Percentiles rank a stretch among this genome's conserved stretches.
Evolutionary conservation across 2,888 invertebrate species (phyloP).

Genomic region (Priocnemis perturbator): DNA sequence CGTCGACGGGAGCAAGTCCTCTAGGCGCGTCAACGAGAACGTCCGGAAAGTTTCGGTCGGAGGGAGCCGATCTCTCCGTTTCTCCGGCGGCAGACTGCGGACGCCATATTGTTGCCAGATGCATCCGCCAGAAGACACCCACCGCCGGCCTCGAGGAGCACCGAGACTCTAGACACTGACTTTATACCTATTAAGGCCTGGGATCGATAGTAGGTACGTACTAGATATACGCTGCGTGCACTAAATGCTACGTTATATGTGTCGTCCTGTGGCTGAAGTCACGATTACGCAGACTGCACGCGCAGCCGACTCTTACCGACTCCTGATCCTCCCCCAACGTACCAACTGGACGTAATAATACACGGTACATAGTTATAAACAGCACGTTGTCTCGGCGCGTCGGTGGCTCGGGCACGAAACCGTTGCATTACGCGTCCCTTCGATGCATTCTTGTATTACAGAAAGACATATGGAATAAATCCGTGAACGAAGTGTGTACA

Average conservation of each 20-base stretch:
- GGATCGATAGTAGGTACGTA: conserved; percentile 41
- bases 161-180: conserved; percentile 43
- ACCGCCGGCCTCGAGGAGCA: conserved; percentile 27
- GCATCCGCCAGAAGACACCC: conserved; percentile 44
- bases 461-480: too few relatives aligned
- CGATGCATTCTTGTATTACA: too few relatives aligned
- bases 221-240: conserved; percentile 39
- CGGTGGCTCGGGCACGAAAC: too few relatives aligned
- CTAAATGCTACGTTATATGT: conserved; percentile 38
- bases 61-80: conserved; percentile 9
- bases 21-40: too few relatives aligned
- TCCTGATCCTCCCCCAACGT: conserved; percentile 4
- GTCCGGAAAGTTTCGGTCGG: conserved; percentile 3
- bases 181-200: conserved; percentile 47
- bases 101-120: conserved; percentile 47
- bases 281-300: neutral
- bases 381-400: too few relatives aligned
- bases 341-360: conserved; percentile 8
- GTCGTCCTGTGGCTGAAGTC: conserved; percentile 8
- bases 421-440: too few relatives aligned
- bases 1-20: too few relatives aligned
- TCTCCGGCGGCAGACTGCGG: conserved; percentile 8
- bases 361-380: too few relatives aligned
- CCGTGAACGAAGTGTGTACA: too few relatives aligned
- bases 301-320: neutral